phyloP scores from a whole-genome alignment of 2,888 invertebrate species.

The Clitarchus hookeri region DNA sequence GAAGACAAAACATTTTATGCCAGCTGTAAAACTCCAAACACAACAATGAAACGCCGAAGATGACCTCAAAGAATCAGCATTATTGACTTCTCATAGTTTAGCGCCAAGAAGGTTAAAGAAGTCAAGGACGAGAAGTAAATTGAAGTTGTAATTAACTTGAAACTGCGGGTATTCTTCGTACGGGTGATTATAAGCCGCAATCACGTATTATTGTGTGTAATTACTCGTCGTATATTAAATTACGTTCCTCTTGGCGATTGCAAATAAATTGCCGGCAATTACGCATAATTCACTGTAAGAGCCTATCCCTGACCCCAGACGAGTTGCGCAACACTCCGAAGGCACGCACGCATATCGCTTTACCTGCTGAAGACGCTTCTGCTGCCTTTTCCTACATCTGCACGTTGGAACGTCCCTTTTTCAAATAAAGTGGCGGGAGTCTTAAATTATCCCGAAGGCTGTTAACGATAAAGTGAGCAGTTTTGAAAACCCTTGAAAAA shows the following conservation, averaged over 20 bases:
- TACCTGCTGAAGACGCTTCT: no score
- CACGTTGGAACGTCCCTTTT: no score
- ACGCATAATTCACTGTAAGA: neutral
- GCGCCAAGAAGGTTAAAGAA: neutral
- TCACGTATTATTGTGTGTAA: neutral
- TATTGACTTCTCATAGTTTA: neutral
- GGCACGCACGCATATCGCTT: no score
- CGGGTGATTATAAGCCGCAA: neutral
- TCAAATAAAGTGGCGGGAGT: no score
- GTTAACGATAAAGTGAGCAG: no score
- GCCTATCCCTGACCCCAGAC: neutral
- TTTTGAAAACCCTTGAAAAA: no score
- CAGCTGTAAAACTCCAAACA: neutral
- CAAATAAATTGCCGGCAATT: constrained; percentile 1
- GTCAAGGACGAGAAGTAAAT: neutral
- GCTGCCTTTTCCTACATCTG: no score
- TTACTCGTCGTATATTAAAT: constrained; percentile 4
- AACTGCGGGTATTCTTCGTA: neutral
- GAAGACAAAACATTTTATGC: neutral
- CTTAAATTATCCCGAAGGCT: no score
- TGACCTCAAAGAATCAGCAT: neutral
- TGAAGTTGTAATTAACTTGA: neutral
- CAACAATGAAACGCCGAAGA: neutral
- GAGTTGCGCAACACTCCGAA: neutral
- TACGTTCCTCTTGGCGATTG: constrained; percentile 5